A percentile compares a stretch with the other conserved stretches of the same genome.
Conservation (phyloP, 2,888 invertebrate genomes). For the Brachylomia viminalis region DNA sequence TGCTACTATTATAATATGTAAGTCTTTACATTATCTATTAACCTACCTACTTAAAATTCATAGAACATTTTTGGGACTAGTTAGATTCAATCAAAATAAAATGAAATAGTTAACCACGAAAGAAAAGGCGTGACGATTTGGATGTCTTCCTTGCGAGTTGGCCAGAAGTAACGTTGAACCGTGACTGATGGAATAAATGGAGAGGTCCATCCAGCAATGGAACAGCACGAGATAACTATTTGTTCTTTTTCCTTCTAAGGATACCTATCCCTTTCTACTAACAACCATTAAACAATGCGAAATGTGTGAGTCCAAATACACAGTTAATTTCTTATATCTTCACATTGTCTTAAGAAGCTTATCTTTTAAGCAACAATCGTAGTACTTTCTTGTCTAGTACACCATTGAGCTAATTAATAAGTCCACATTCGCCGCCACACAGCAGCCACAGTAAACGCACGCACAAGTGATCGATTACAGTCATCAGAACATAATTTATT, state of each 20-base stretch:
- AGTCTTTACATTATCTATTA: not conserved
- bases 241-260: not conserved
- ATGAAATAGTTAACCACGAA: not conserved
- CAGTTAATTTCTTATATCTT: no score
- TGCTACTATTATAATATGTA: no score
- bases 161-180: not conserved
- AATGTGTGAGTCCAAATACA: no score
- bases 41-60: no score
- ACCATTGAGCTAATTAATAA: no score
- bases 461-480: conserved; percentile 45
- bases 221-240: not conserved
- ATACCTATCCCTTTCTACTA: no score
- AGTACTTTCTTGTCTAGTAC: not conserved
- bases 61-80: no score
- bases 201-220: no score
- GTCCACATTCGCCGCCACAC: not conserved
- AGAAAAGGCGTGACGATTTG: not conserved
- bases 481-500: conserved; percentile 51
- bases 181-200: not conserved
- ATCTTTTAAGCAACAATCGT: not conserved
- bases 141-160: not conserved
- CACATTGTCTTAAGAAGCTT: no score
- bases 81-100: not conserved
- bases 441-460: conserved; percentile 23
- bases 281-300: not conserved